Conservation (phyloP, 2,888 invertebrate genomes). For the Catotricha subobsoleta region DNA sequence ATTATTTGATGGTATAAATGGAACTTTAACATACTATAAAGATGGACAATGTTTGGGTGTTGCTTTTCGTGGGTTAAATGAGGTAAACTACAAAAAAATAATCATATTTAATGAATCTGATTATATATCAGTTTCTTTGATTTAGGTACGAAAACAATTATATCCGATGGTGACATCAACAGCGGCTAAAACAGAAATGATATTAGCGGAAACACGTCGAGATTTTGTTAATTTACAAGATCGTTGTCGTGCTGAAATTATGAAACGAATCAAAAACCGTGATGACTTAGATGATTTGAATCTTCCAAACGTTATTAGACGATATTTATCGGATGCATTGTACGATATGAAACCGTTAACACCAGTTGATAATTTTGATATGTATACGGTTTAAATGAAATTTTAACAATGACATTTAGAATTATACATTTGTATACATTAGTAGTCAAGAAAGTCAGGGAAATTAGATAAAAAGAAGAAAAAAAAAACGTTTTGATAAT, state of each 20-base stretch:
- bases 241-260: constrained; percentile 43
- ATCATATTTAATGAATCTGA: background rate
- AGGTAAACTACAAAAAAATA: constrained; percentile 18
- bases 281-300: constrained; percentile 36
- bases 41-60: constrained; percentile 48
- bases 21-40: constrained; percentile 52
- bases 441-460: no score
- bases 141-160: constrained; percentile 36
- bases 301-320: constrained; percentile 38
- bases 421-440: no score
- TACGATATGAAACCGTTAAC: constrained; percentile 25
- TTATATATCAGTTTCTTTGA: no score
- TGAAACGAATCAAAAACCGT: constrained; percentile 33
- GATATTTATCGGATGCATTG: constrained; percentile 37
- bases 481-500: no score
- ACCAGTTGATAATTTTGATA: constrained; percentile 28
- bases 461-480: no score
- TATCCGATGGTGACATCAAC: constrained; percentile 55
- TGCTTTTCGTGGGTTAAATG: constrained; percentile 47
- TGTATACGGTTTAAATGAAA: constrained; percentile 10
- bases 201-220: constrained; percentile 37
- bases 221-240: constrained; percentile 51
- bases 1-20: constrained; percentile 46
- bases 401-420: background rate
- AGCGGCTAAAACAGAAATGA: constrained; percentile 58